These are phyloP conservation scores for Criorhina ranunculi DNA, from an alignment of 2,888 invertebrate species.

Conservation along the genomic window DNA sequence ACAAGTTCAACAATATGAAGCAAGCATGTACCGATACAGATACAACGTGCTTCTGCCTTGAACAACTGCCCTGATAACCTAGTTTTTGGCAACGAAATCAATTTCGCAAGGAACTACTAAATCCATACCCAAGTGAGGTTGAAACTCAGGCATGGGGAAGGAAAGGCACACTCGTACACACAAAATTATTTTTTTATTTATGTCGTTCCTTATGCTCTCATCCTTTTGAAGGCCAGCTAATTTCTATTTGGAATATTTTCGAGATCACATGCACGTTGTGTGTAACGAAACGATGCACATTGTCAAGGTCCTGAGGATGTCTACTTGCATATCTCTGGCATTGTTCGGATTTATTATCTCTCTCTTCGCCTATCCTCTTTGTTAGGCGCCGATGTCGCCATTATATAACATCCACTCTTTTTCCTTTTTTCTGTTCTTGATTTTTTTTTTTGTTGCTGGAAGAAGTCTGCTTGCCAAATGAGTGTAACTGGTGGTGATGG, in stretches of 20 bases:
- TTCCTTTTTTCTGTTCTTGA: conserved; percentile 24
- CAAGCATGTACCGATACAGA: conserved; percentile 3
- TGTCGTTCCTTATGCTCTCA: conserved; percentile 52
- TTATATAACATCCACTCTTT: conserved; percentile 67
- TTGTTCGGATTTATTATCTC: conserved; percentile 68
- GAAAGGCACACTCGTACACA: no score
- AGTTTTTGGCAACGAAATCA: conserved; percentile 67
- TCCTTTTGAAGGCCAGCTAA: conserved; percentile 71
- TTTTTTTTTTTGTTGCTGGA: conserved; percentile 22
- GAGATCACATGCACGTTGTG: conserved; percentile 67
- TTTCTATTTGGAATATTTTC: conserved; percentile 71
- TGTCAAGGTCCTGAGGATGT: conserved; percentile 74
- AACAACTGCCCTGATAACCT: conserved; percentile 74
- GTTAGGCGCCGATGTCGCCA: conserved; percentile 18
- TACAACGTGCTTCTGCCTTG: conserved; percentile 51
- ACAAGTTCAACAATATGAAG: conserved; percentile 9
- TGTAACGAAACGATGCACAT: conserved; percentile 68
- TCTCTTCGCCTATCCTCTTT: conserved; percentile 11
- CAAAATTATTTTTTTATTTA: conserved; percentile 59
- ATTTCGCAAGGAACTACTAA: conserved; percentile 46
- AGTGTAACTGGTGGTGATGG: conserved; percentile 40
- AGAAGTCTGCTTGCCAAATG: conserved; percentile 49
- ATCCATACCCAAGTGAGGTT: conserved; percentile 34
- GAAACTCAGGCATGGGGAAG: conserved; percentile 1
- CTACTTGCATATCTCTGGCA: conserved; percentile 55